Conservation (phyloP, 2,113 vertebrate species). For the Nanger granti region DNA sequence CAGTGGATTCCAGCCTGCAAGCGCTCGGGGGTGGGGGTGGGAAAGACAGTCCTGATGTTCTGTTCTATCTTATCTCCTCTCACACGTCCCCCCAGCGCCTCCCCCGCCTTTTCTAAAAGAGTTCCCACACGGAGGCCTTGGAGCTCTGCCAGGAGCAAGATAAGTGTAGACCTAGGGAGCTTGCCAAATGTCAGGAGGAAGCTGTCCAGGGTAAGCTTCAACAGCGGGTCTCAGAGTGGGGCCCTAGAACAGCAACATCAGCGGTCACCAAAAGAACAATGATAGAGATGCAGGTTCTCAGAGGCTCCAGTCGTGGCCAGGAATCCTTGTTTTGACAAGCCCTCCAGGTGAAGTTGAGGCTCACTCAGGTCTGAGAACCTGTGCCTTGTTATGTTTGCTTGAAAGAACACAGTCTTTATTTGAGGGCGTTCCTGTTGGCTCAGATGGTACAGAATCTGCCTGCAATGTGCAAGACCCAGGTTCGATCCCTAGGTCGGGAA, state of each 20-base stretch:
- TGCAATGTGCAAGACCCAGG: neutral
- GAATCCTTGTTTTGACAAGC: constrained; percentile 16
- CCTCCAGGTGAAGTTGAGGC: neutral
- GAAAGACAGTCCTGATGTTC: neutral
- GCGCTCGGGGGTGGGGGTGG: rapidly evolving
- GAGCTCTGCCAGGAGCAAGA: neutral
- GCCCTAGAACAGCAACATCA: no score
- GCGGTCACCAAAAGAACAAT: neutral
- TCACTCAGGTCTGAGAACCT: neutral
- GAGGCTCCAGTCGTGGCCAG: neutral
- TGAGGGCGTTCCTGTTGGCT: neutral
- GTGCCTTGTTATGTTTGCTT: neutral
- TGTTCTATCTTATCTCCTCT: neutral
- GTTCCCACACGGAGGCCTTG: neutral
- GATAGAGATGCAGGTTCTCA: neutral
- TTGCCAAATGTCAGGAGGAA: constrained; percentile 34
- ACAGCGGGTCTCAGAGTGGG: neutral
- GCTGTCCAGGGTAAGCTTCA: rapidly evolving
- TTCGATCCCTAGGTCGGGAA: neutral
- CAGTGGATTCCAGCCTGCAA: neutral
- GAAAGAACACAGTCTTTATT: neutral
- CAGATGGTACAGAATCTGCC: neutral
- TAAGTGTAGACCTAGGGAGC: neutral
- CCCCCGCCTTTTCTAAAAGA: neutral
- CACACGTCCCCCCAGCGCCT: rapidly evolving